phyloP scores from a whole-genome alignment of 2,888 invertebrate species.

The Drosophila monieri region DNA sequence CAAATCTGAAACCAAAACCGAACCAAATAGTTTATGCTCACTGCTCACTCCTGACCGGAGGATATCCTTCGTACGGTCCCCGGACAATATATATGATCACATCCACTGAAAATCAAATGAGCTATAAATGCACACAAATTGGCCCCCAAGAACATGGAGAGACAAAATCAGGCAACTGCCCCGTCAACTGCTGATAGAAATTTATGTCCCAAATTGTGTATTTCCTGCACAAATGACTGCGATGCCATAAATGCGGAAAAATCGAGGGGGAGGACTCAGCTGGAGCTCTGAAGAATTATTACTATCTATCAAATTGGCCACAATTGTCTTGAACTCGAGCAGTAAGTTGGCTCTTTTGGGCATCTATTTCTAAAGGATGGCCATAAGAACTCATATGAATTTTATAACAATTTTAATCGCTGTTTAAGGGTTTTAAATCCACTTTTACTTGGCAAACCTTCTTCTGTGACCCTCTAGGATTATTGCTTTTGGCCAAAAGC shows the following conservation, averaged over 20 bases:
- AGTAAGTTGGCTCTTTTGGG: constrained; percentile 16
- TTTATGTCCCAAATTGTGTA: constrained; percentile 71
- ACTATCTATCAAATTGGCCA: constrained; percentile 38
- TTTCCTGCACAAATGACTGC: constrained; percentile 65
- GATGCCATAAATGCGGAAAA: constrained; percentile 61
- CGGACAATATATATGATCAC: constrained; percentile 43
- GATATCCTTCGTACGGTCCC: neutral
- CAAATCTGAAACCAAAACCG: constrained; percentile 1
- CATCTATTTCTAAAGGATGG: neutral
- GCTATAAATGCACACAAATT: constrained; percentile 68
- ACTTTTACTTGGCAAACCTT: neutral
- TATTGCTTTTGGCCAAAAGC: constrained; percentile 5
- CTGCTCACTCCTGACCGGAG: constrained; percentile 8
- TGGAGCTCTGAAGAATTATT: constrained; percentile 30
- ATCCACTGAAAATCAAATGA: constrained; percentile 70
- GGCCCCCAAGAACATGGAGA: constrained; percentile 16
- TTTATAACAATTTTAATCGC: neutral
- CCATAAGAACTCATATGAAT: neutral
- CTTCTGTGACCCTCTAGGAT: constrained; percentile 5
- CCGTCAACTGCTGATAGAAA: constrained; percentile 55
- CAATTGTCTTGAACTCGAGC: constrained; percentile 28
- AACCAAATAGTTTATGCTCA: constrained; percentile 26
- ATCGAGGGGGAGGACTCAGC: constrained; percentile 7
- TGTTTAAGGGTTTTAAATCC: neutral
- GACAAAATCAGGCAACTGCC: constrained; percentile 22